These are phyloP conservation scores for Sigmodon hispidus DNA, from an alignment of 2,113 vertebrate genomes.

Conservation along the genomic window DNA sequence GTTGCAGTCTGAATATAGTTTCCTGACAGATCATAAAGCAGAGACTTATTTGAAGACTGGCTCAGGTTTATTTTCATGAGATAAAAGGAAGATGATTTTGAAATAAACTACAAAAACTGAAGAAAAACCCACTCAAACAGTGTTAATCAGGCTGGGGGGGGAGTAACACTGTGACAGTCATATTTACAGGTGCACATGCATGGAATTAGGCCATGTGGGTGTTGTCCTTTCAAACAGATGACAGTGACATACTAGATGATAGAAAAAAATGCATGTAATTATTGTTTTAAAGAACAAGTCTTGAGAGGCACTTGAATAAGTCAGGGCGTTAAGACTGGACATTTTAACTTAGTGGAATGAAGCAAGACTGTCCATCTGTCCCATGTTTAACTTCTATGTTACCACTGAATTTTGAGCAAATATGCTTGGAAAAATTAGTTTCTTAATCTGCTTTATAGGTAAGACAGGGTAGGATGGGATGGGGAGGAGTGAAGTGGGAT, in stretches of 20 bases:
- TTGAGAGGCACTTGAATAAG: neutral
- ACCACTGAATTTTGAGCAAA: neutral
- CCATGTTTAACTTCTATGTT: neutral
- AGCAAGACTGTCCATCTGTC: neutral
- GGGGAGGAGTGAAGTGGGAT: too few relatives aligned
- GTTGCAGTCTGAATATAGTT: neutral
- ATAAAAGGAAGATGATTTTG: neutral
- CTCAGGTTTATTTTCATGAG: constrained; percentile 5
- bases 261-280: neutral
- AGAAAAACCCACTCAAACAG: neutral
- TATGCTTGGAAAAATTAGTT: neutral
- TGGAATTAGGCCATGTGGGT: neutral
- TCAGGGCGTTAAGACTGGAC: neutral
- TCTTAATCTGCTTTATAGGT: neutral
- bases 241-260: neutral
- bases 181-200: too few relatives aligned
- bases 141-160: neutral
- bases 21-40: neutral
- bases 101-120: neutral
- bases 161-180: neutral
- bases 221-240: neutral
- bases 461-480: neutral
- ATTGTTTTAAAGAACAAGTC: neutral
- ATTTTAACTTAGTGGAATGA: neutral
- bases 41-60: neutral